Base-by-base conservation (phyloP, 2,888 invertebrate species). In the Thecophora atra region DNA sequence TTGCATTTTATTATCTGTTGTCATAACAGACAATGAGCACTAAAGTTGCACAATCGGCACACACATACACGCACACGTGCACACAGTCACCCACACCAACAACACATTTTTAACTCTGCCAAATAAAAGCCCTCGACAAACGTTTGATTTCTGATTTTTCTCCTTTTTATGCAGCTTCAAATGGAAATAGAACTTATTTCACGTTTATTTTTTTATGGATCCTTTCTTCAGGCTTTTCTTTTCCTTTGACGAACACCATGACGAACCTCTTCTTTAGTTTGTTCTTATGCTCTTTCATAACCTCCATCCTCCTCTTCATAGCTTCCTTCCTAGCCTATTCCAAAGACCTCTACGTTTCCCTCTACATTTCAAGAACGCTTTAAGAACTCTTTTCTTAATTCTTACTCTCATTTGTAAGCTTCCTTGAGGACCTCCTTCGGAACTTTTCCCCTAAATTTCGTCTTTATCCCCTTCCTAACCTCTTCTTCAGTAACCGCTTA, bases 1-100 rank as follows among this genome's bases (percentile, higher is more conserved):
- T 56, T 56, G 67, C 67, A 67, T 67, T 67, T 67, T 67, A 67
- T 67, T 67, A 67, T 67, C 67, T 56, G 30, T 56, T 67, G 67
- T 67, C 54, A 54, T 67, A 54, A 67, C 67, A 67, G 51, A 66
- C 66, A 66, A 66, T 66, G 66, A 66, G 52, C 66, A 65, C n/a
- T 26, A 47, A n/a, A 51, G n/a, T 51, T 13, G 51, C 26, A 51
- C 5, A n/a, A n/a, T n/a, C n/a, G n/a, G 6, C n/a, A 51, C 19
- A 62, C 37, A 13, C 30, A 60, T 13, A 60, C 30, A 26, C n/a
- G 1, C 28, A 37, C 19, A 63, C 63, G 21, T 42, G 42, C 3
- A 28, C 19, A 44, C 63, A 17, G 13, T 42, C 19, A 13, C n/a
- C 6, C 42, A 37, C 44, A 37, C 24, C 19, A 21, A 62, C 37